phyloP scores from a whole-genome alignment of 2,888 invertebrate species.

The Cyclophora punctaria region DNA sequence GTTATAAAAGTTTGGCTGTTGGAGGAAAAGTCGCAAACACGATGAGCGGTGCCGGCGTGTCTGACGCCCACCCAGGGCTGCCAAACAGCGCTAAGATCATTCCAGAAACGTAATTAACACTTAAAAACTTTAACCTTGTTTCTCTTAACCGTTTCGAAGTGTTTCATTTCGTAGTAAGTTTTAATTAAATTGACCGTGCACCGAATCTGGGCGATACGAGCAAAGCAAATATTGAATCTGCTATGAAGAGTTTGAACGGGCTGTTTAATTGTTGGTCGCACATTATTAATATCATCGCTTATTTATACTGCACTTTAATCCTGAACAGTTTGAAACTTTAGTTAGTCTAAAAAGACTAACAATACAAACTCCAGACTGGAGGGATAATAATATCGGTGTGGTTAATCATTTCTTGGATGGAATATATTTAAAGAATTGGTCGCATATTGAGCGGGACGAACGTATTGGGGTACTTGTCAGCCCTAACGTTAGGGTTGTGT shows the following conservation, averaged over 20 bases:
- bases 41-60: conserved; percentile 35
- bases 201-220: not conserved
- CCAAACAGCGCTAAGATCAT: conserved; percentile 17
- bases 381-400: too few species aligned
- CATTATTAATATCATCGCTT: too few species aligned
- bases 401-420: not conserved
- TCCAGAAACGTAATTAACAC: conserved; percentile 17
- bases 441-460: conserved; percentile 30
- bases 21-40: conserved; percentile 41
- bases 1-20: conserved; percentile 43
- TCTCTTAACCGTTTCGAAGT: conserved; percentile 10
- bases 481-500: conserved; percentile 47
- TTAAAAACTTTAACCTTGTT: conserved; percentile 13
- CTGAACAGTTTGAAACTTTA: too few species aligned
- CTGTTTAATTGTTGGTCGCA: not conserved
- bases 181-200: conserved; percentile 12
- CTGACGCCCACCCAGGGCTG: conserved; percentile 26
- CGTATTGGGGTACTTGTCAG: conserved; percentile 27
- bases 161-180: conserved; percentile 6
- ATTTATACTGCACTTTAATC: too few species aligned
- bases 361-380: too few species aligned
- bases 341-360: too few species aligned
- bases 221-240: conserved; percentile 2
- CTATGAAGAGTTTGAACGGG: conserved; percentile 1
- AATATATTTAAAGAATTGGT: conserved; percentile 15